Base-by-base conservation (phyloP, 1,140 invertebrate species). In the Dryas iulia region DNA sequence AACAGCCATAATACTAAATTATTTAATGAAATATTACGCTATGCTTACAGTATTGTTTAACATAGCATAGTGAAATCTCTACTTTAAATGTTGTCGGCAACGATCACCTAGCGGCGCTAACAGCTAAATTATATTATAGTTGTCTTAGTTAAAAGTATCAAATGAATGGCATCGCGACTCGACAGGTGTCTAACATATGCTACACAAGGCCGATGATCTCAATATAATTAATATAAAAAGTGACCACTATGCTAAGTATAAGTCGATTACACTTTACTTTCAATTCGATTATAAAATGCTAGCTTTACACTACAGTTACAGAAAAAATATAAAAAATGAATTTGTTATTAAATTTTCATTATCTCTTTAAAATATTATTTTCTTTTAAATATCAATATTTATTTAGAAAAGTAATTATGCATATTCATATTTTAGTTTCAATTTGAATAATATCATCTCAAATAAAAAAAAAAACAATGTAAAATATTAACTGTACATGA, bases 141-240 rank as follows among this genome's bases (percentile, higher is more conserved):
- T 47, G 39, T 47, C 18, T 47, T 47, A 47, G 39, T 47, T 47
- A 18, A 47, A 47, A 18, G 39, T 47, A 47, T 47, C 14, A 47
- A 47, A 47, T 47, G 0, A 21, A 47, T 47, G 39, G 39, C n/a
- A 21, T 21, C 39, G 39, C 39, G 18, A 47, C 39, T 47, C 39
- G 39, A 47, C 39, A 47, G 18, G 14, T 47, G 39, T 47, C 39
- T 47, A 47, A 18, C 18, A 47, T 18, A 47, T 3, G 39, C 39
- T 47, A 47, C 39, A 47, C 39, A 47, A 47, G 39, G 39, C 39
- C 39, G 39, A 47, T 47, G 39, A 47, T 47, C 39, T 47, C 39
- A 47, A 47, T 47, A 47, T 47, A 47, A 18, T 47, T 18, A 18
- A 47, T 47, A 47, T 47, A 47, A 47, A 47, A 47, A 47, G 39